phyloP scores from a whole-genome alignment of 2,888 invertebrate genomes.

The Himalopsyche tibetana region DNA sequence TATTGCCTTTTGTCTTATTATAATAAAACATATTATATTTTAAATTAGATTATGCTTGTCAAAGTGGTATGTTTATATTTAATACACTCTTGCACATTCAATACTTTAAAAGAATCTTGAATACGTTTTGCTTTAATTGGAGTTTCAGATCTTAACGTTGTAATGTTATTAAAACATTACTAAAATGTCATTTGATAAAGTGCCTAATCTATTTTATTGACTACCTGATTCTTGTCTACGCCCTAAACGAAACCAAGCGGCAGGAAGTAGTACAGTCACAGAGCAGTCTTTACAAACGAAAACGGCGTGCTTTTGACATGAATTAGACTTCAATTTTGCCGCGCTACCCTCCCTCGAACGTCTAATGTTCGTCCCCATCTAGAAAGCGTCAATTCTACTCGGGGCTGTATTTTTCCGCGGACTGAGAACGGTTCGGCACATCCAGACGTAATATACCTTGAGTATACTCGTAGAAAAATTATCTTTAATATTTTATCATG shows the following conservation, averaged over 20 bases:
- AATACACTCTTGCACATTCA: too few species aligned
- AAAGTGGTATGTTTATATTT: too few species aligned
- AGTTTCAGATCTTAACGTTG: too few species aligned
- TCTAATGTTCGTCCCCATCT: slow-evolving; percentile 52
- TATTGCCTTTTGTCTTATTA: too few species aligned
- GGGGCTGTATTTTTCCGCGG: slow-evolving; percentile 50
- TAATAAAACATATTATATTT: too few species aligned
- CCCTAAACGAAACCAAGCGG: slow-evolving; percentile 40
- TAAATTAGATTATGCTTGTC: too few species aligned
- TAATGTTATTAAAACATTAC: too few species aligned
- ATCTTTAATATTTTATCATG: background rate
- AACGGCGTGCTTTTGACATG: slow-evolving; percentile 65
- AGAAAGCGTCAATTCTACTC: slow-evolving; percentile 56
- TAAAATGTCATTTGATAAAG: background rate
- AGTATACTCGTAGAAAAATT: background rate
- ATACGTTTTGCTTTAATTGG: too few species aligned
- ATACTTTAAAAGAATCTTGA: too few species aligned
- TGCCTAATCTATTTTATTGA: slow-evolving; percentile 40
- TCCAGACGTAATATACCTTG: background rate
- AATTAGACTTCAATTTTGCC: slow-evolving; percentile 66
- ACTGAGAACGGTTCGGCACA: slow-evolving; percentile 10
- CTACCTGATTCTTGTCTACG: slow-evolving; percentile 36
- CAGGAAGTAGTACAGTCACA: slow-evolving; percentile 24
- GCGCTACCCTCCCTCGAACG: slow-evolving; percentile 48
- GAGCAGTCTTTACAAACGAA: slow-evolving; percentile 52